Percentiles rank a stretch among this genome's conserved stretches.
Evolutionary conservation across 2,888 invertebrate species (phyloP).

Genomic region (Pristionchus exspectatus): DNA sequence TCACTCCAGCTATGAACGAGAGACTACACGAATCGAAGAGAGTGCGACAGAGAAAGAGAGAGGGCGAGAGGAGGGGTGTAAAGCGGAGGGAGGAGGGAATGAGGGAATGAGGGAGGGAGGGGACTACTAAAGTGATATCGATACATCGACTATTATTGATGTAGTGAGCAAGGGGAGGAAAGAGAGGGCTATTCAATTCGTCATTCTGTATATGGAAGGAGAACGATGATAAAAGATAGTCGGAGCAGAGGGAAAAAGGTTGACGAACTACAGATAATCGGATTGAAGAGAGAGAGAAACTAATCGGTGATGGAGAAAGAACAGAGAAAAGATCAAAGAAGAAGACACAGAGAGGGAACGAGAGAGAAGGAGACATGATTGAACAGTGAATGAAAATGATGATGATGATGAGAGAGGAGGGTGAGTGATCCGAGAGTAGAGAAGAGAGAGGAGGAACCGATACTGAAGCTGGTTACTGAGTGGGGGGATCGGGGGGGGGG

Average conservation of each 20-base stretch:
- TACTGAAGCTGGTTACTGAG: constrained; percentile 45
- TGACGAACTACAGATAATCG: constrained; percentile 26
- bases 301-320: constrained; percentile 55
- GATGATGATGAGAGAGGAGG: too few species aligned
- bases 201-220: constrained; percentile 11
- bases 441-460: constrained; percentile 44
- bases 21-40: constrained; percentile 40
- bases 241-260: constrained; percentile 31
- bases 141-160: constrained; percentile 45
- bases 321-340: constrained; percentile 56
- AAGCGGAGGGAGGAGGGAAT: background rate
- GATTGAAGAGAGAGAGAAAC: constrained; percentile 22
- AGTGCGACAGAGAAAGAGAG: constrained; percentile 26
- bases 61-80: constrained; percentile 9
- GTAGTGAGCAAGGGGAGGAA: background rate
- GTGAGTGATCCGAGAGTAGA: constrained; percentile 38
- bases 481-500: constrained; percentile 25
- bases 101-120: constrained; percentile 10
- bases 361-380: constrained; percentile 31
- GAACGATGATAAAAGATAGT: constrained; percentile 51
- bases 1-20: constrained; percentile 11
- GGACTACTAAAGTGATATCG: constrained; percentile 50
- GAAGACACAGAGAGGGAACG: constrained; percentile 3
- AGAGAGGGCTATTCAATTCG: constrained; percentile 26
- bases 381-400: constrained; percentile 52